These are phyloP conservation scores for Trichacis sp. DNA, from an alignment of 2,888 invertebrate genomes.

Conservation along the genomic window DNA sequence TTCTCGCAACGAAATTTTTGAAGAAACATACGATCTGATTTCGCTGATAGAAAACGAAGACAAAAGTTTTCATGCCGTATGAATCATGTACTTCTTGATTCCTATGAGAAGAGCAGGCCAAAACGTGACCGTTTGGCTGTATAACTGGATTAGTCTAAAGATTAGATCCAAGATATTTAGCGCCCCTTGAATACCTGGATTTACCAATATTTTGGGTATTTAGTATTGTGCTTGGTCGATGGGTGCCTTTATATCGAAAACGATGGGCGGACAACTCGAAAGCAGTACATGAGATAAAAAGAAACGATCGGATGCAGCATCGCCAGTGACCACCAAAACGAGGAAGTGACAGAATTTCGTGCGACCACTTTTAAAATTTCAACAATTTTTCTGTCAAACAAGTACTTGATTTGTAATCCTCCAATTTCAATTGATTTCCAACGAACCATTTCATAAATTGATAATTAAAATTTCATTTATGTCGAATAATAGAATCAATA, in stretches of 20 bases:
- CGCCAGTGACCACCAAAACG: background rate
- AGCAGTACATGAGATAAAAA: slow-evolving; percentile 6
- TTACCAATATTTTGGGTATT: slow-evolving; percentile 67
- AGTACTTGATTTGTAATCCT: slow-evolving; percentile 3
- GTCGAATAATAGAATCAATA: no score
- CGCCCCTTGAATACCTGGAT: slow-evolving; percentile 49
- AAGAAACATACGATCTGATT: no score
- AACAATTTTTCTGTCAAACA: background rate
- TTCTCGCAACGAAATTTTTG: no score
- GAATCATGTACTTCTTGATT: slow-evolving; percentile 45
- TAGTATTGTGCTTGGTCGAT: slow-evolving; percentile 57
- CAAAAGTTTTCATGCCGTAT: background rate
- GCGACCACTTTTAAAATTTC: background rate
- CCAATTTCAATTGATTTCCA: no score
- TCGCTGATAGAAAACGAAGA: background rate
- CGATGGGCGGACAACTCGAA: slow-evolving; percentile 42
- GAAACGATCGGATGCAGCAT: slow-evolving; percentile 11
- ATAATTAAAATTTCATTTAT: no score
- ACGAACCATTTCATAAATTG: no score
- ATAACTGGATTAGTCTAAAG: slow-evolving; percentile 62
- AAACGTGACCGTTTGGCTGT: slow-evolving; percentile 61
- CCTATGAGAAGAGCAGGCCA: slow-evolving; percentile 28
- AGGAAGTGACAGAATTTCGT: background rate
- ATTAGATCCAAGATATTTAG: slow-evolving; percentile 61
- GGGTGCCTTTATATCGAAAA: slow-evolving; percentile 44